Conservation (phyloP, 2,113 vertebrate genomes). For the Tetrax tetrax region DNA sequence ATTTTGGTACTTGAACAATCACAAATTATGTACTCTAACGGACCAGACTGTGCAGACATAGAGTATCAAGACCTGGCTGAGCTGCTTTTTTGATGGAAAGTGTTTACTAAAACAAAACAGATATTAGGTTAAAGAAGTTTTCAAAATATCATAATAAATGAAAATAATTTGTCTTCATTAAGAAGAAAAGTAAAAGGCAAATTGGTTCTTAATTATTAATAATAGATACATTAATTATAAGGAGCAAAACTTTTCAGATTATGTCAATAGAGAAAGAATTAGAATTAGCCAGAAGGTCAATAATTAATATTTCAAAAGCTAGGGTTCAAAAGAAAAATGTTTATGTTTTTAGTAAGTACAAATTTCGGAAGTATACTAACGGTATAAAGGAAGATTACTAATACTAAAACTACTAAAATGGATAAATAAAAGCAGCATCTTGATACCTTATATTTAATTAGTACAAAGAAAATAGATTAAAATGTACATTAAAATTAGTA, state of each 20-base stretch:
- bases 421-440: not conserved
- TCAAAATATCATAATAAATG: not conserved
- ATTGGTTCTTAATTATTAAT: constrained; percentile 47
- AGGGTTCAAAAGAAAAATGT: constrained; percentile 45
- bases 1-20: not conserved
- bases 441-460: not conserved
- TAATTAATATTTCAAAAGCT: constrained; percentile 72
- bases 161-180: constrained; percentile 20
- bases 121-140: not conserved
- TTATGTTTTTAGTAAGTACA: constrained; percentile 55
- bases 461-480: not conserved
- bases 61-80: not conserved
- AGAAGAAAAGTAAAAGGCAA: constrained; percentile 20
- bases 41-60: not conserved
- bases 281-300: constrained; percentile 46
- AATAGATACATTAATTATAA: constrained; percentile 42
- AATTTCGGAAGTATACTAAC: constrained; percentile 45
- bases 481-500: not conserved
- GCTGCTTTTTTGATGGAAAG: not conserved
- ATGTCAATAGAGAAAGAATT: constrained; percentile 56
- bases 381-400: constrained; percentile 25
- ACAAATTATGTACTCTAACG: not conserved
- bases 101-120: not conserved
- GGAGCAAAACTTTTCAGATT: constrained; percentile 53
- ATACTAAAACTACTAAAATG: constrained; percentile 31